Base-by-base conservation (phyloP, 2,888 invertebrate species). In the Crocallis elinguaria region DNA sequence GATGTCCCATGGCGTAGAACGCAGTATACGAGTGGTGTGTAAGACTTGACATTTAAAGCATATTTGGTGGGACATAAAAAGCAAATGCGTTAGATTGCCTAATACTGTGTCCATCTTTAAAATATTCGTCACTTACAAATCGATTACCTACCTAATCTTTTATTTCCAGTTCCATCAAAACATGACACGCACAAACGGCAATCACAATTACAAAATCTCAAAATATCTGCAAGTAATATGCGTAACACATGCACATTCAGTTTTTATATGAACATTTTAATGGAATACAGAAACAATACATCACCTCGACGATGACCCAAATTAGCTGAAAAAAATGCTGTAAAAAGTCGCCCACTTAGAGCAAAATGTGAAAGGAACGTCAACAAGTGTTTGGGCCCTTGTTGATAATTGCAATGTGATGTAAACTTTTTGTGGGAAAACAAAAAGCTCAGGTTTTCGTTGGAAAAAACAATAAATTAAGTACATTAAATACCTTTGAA, bases 181-280 rank as follows among this genome's bases (percentile, higher is more conserved):
- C 37, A 33, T 6, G 48, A 48, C 53, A 48, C 53, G 53, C 53
- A 42, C 35, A 35, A 35, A 19, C 29, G n/a, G 25, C 12, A 23
- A 35, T 52, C 33, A 27, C 41, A 45, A 53, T 45, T 46, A 52
- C 48, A 49, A 54, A 54, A 48, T 43, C 33, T 64, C 57, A 25
- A 49, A 42, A 45, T 42, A 46, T 48, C 44, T 35, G 32, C 38
- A 38, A 32, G 33, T 57, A 64, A 64, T 54, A 54, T 44, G 50
- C 44, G 35, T 39, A 62, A 58, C 63, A 66, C 63, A 72, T 69
- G 67, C 43, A 43, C 55, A 61, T 51, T 55, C 32, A 54, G 42
- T 67, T 68, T 68, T 69, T 64, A n/a, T n/a, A 57, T 62, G 51
- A 57, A 62, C 65, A 60, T 49, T 49, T 56, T 60, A 69, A 67